phyloP scores from a whole-genome alignment of 2,113 vertebrate species.

The Synchiropus splendidus region DNA sequence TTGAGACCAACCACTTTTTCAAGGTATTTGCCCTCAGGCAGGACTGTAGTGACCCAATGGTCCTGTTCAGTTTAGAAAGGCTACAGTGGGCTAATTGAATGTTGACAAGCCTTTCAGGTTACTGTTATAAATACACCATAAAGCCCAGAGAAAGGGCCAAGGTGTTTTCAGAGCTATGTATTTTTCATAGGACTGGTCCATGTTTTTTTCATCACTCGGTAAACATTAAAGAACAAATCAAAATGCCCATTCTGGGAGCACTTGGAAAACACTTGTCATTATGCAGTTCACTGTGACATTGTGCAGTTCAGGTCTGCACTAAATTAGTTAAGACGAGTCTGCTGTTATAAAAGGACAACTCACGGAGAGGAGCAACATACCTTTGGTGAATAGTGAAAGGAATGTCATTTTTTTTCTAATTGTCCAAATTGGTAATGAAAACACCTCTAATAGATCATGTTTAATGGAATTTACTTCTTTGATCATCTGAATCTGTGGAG shows the following conservation, averaged over 20 bases:
- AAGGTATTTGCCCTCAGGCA: slow-evolving; percentile 24
- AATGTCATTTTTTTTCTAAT: too few species aligned
- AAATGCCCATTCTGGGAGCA: slow-evolving; percentile 32
- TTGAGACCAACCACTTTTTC: slow-evolving; percentile 16
- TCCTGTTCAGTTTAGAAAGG: slow-evolving; percentile 28
- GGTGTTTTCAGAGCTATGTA: slow-evolving; percentile 52
- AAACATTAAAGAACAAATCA: slow-evolving; percentile 42
- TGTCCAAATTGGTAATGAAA: too few species aligned
- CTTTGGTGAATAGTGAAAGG: too few species aligned
- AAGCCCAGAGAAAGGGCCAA: slow-evolving; percentile 31
- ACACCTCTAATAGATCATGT: too few species aligned
- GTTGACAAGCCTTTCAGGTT: slow-evolving; percentile 38
- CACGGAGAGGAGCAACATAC: too few species aligned
- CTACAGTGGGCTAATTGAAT: slow-evolving; percentile 32
- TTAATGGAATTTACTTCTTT: too few species aligned
- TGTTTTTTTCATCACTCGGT: slow-evolving; percentile 23
- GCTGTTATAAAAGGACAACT: slow-evolving; percentile 1
- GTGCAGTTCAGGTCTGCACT: too few species aligned
- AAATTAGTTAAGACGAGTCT: slow-evolving; percentile 7
- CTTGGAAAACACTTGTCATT: slow-evolving; percentile 39
- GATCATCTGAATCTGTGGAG: too few species aligned
- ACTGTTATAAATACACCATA: slow-evolving; percentile 48
- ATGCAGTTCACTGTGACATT: too few species aligned
- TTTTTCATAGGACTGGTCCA: slow-evolving; percentile 46
- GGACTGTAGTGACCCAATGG: slow-evolving; percentile 12